Evolutionary conservation across 2,888 invertebrate genomes (phyloP).

Genomic region (Scotopteryx bipunctaria): DNA sequence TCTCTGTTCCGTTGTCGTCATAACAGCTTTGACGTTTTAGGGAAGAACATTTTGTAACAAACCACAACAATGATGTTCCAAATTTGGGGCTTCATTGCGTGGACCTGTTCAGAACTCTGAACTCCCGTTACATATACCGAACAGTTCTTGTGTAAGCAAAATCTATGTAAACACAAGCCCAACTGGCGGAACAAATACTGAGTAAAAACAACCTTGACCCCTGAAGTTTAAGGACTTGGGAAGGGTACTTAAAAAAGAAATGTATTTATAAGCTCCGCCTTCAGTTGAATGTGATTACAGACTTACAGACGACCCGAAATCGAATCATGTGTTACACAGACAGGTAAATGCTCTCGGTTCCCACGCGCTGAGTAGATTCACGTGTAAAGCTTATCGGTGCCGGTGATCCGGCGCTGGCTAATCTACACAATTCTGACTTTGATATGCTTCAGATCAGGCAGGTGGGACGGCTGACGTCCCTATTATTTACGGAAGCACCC

Average conservation of each 20-base stretch:
- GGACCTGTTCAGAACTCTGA: too few relatives aligned
- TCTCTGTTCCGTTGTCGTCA: neutral
- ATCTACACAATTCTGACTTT: neutral
- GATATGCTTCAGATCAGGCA: too few relatives aligned
- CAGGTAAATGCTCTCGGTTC: slow-evolving; percentile 18
- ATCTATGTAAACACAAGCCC: slow-evolving; percentile 5
- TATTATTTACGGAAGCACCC: too few relatives aligned
- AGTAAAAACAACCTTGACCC: slow-evolving; percentile 19
- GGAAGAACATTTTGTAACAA: neutral
- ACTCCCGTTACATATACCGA: too few relatives aligned
- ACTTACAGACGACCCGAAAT: slow-evolving; percentile 39
- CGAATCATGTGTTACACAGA: slow-evolving; percentile 42
- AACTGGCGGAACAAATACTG: slow-evolving; percentile 6
- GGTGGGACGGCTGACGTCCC: too few relatives aligned
- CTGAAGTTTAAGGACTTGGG: slow-evolving; percentile 15
- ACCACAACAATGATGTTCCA: neutral
- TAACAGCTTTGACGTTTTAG: neutral
- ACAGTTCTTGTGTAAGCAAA: slow-evolving; percentile 1
- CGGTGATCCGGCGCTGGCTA: neutral
- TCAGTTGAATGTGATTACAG: slow-evolving; percentile 40
- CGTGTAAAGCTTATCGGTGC: neutral
- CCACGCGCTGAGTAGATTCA: slow-evolving; percentile 2
- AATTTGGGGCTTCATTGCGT: too few relatives aligned
- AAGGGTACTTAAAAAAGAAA: slow-evolving; percentile 39
- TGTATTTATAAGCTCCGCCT: slow-evolving; percentile 37